Base-by-base conservation (phyloP, 1,140 invertebrate genomes). In the Drosophila arawakana region DNA sequence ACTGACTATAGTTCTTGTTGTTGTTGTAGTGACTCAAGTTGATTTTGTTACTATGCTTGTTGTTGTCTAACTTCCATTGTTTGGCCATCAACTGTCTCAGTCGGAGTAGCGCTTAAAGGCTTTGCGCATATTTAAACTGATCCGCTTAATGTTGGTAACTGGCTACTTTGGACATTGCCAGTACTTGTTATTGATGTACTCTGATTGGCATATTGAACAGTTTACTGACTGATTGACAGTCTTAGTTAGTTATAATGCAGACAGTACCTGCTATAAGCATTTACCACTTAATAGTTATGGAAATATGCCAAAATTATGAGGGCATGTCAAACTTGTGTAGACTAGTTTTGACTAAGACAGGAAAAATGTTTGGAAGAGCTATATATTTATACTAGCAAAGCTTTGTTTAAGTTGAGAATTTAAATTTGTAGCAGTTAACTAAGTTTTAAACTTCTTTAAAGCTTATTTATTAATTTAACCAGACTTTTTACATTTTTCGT, bases 31-130 rank as follows among this genome's bases (percentile, higher is more conserved):
- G 1, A 11, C 8, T 47, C 7, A 52, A 35, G 34, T 55, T 41
- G 39, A 50, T 68, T 39, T 57, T 71, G 71, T 84, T 50, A 11
- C 50, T 44, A 1, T 21, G 18, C 18, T 21, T 21, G 25, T 47
- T 41, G 39, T 57, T 68, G 41, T 68, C 67, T 71, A 30, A 81
- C 74, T 82, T 50, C 60, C 58, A 74, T 75, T 67, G 81, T 78
- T 82, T 62, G 80, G 61, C 66, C 81, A 84, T 85, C 57, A 61
- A 79, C 67, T 71, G 78, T 73, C 69, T 76, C 50, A 44, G 55
- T 50, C 50, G 69, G 18, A 61, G 73, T 77, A 74, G 62, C 62
- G 83, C 83, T 83, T 86, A 83, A 88, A 89, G 84, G 80, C 73
- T 88, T 89, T 80, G 63, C 78, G 73, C 75, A 75, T 78, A 70